Conservation (phyloP, 2,888 invertebrate species). For the Pseudeuparius sepicola region DNA sequence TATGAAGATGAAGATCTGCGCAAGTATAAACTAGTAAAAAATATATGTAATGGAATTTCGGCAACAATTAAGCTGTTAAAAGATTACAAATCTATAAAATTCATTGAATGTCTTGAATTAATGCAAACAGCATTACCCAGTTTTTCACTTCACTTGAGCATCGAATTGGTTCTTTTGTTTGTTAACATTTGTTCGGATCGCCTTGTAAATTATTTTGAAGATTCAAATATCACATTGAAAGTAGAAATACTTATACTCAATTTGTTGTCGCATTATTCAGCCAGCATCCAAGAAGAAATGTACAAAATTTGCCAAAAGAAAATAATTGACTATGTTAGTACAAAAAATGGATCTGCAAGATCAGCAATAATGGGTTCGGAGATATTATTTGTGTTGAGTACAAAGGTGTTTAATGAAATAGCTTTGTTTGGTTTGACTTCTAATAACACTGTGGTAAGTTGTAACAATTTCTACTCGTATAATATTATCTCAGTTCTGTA, state of each 20-base stretch:
- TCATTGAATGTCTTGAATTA: slow-evolving; percentile 37
- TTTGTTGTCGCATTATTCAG: slow-evolving; percentile 48
- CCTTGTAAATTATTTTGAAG: too few relatives aligned
- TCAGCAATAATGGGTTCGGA: slow-evolving; percentile 39
- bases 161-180: slow-evolving; percentile 40
- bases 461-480: too few relatives aligned
- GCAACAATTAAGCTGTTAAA: slow-evolving; percentile 40
- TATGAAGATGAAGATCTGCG: slow-evolving; percentile 35
- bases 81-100: slow-evolving; percentile 29
- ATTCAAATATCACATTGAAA: too few relatives aligned
- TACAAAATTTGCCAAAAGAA: slow-evolving; percentile 46
- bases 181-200: slow-evolving; percentile 32
- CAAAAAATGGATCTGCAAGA: slow-evolving; percentile 33
- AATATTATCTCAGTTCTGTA: too few relatives aligned
- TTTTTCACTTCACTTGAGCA: slow-evolving; percentile 50
- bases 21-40: slow-evolving; percentile 38
- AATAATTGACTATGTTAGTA: slow-evolving; percentile 46
- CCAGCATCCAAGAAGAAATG: slow-evolving; percentile 44
- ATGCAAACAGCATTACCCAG: slow-evolving; percentile 47
- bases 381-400: slow-evolving; percentile 46
- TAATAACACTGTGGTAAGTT: slow-evolving; percentile 35
- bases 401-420: slow-evolving; percentile 52
- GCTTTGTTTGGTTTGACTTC: slow-evolving; percentile 51
- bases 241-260: slow-evolving; percentile 41
- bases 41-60: slow-evolving; percentile 40